Conservation (phyloP, 1,140 invertebrate genomes). For the Lucilia cuprina region DNA sequence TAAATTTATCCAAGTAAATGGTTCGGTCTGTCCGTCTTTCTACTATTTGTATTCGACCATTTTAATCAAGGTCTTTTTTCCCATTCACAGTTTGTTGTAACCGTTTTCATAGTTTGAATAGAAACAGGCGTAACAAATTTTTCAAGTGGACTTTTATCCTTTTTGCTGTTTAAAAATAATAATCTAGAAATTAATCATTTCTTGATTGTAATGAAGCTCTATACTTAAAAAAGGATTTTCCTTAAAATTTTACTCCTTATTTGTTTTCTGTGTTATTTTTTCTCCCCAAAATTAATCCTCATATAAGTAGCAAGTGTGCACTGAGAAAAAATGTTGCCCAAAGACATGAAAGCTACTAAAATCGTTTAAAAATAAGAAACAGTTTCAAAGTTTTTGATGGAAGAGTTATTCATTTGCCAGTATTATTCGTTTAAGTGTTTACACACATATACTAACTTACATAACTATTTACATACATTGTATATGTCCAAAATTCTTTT, state of each 20-base stretch:
- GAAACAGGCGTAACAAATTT: slow-evolving; percentile 1
- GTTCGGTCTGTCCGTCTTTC: neutral
- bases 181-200: slow-evolving; percentile 27
- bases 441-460: neutral
- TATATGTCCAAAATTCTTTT: slow-evolving; percentile 6
- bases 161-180: slow-evolving; percentile 1
- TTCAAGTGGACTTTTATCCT: neutral
- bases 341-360: too few species aligned
- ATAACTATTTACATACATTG: neutral
- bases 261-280: neutral
- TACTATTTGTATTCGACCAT: neutral
- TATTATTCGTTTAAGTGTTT: neutral
- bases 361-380: too few species aligned
- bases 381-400: too few species aligned
- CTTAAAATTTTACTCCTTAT: slow-evolving; percentile 27
- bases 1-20: neutral
- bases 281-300: neutral
- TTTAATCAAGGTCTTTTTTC: neutral
- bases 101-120: neutral
- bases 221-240: slow-evolving; percentile 16
- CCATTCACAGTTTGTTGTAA: neutral
- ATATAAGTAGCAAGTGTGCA: neutral
- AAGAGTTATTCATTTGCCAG: neutral
- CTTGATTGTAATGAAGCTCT: slow-evolving; percentile 1
- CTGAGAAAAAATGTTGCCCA: neutral